Percentiles rank a stretch among this genome's conserved stretches.
These are phyloP conservation scores for Neoitamus cyanurus DNA, from an alignment of 2,888 invertebrate species.

Conservation along the genomic window DNA sequence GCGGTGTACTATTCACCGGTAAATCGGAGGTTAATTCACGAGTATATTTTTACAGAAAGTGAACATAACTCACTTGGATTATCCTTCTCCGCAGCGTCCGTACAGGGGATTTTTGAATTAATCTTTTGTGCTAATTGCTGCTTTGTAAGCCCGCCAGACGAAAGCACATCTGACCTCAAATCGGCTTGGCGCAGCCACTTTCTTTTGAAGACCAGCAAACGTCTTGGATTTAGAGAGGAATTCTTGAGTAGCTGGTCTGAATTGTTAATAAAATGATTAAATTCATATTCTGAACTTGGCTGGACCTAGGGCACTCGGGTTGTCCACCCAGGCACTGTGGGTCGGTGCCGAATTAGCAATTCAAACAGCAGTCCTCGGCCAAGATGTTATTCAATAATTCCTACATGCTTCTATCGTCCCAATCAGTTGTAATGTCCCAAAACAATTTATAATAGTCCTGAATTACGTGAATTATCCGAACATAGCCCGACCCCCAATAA, in stretches of 20 bases:
- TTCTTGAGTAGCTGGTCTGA: background rate
- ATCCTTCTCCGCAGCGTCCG: background rate
- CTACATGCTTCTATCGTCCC: background rate
- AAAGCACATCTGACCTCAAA: background rate
- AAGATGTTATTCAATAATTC: slow-evolving; percentile 1
- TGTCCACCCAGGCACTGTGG: background rate
- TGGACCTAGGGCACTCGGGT: background rate
- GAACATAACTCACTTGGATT: background rate
- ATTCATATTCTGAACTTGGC: background rate
- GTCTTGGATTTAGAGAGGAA: background rate
- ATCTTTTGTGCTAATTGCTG: background rate
- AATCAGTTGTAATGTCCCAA: background rate
- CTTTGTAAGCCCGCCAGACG: background rate
- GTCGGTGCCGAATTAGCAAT: background rate
- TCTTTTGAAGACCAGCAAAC: background rate
- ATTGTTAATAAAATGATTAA: background rate
- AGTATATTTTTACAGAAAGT: background rate
- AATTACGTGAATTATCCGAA: background rate
- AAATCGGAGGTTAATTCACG: background rate
- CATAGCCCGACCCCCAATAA: background rate
- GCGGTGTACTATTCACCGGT: background rate
- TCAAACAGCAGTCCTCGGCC: background rate
- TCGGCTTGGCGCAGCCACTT: background rate
- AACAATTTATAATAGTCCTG: slow-evolving; percentile 1
- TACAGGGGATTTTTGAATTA: background rate